A percentile compares a stretch with the other conserved stretches of the same genome.
phyloP scores from a whole-genome alignment of 2,113 vertebrate genomes.

The Corythornis cristatus region DNA sequence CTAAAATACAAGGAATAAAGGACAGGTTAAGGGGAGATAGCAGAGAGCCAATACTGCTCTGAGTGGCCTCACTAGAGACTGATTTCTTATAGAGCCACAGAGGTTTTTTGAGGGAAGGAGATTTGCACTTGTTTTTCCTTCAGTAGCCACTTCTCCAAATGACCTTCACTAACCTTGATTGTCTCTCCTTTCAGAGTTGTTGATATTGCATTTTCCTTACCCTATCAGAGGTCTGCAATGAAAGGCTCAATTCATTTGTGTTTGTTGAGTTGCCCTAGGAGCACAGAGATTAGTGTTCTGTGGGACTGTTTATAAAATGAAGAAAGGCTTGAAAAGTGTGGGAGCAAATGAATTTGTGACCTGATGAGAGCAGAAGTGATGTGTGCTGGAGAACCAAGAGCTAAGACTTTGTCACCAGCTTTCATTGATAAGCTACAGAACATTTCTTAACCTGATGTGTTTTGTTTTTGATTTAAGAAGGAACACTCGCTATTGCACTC shows the following conservation, averaged over 20 bases:
- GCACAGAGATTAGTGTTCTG: background rate
- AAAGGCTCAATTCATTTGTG: conserved; percentile 28
- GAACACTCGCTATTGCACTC: background rate
- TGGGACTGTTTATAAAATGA: conserved; percentile 39
- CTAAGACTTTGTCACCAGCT: background rate
- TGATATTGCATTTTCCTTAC: conserved; percentile 4
- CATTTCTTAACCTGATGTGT: background rate
- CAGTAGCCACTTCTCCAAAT: background rate
- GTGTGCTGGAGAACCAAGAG: background rate
- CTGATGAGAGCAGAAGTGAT: conserved; percentile 16
- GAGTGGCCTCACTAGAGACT: background rate
- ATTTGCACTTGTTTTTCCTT: background rate
- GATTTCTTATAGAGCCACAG: background rate
- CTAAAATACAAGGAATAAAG: background rate
- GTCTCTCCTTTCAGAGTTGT: background rate
- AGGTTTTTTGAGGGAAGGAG: background rate
- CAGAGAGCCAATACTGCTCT: background rate
- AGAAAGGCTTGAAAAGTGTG: conserved; percentile 11
- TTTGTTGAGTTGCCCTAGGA: conserved; percentile 13
- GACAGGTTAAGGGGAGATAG: background rate
- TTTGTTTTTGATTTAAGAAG: conserved; percentile 38
- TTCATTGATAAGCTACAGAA: conserved; percentile 1
- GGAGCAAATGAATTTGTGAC: conserved; percentile 10
- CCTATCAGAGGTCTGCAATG: background rate
- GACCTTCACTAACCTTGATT: background rate